Evolutionary conservation across 92 coral and sea anemone species (phyloP).

Genomic region (Pocillopora grandis): DNA sequence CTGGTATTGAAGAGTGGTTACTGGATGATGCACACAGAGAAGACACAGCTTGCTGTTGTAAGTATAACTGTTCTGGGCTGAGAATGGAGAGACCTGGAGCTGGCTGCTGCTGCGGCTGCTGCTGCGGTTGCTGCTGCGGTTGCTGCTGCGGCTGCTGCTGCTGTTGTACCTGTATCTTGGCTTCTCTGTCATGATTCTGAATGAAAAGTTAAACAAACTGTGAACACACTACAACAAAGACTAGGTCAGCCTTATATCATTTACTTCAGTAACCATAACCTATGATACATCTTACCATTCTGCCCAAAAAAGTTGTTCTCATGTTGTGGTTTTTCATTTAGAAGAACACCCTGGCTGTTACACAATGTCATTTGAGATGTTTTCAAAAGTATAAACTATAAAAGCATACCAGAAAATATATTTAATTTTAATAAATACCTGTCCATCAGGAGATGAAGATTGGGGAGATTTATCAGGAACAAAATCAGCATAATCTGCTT

Average conservation of each 20-base stretch:
- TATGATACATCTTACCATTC: too few species aligned
- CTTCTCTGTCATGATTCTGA: slow-evolving; percentile 36
- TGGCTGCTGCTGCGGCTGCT: not conserved
- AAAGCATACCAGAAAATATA: too few species aligned
- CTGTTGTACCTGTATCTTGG: not conserved
- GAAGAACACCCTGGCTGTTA: too few species aligned
- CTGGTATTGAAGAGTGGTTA: slow-evolving; percentile 14
- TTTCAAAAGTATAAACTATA: too few species aligned
- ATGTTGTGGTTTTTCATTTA: too few species aligned
- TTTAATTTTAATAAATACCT: slow-evolving; percentile 27
- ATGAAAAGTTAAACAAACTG: too few species aligned
- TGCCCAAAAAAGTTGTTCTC: too few species aligned
- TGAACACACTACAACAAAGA: too few species aligned
- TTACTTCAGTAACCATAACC: too few species aligned
- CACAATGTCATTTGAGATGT: too few species aligned
- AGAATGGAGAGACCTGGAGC: slow-evolving; percentile 4
- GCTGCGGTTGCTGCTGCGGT: slow-evolving; percentile 2
- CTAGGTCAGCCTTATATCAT: too few species aligned
- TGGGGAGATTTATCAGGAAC: slow-evolving; percentile 29
- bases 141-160: slow-evolving; percentile 5
- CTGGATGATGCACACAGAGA: not conserved
- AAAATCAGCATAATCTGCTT: slow-evolving; percentile 73
- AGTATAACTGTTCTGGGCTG: slow-evolving; percentile 22
- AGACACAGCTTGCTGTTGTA: slow-evolving; percentile 13
- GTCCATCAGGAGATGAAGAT: slow-evolving; percentile 35